Evolutionary conservation across 2,888 invertebrate genomes (phyloP).

Genomic region (Eulithis prunata): DNA sequence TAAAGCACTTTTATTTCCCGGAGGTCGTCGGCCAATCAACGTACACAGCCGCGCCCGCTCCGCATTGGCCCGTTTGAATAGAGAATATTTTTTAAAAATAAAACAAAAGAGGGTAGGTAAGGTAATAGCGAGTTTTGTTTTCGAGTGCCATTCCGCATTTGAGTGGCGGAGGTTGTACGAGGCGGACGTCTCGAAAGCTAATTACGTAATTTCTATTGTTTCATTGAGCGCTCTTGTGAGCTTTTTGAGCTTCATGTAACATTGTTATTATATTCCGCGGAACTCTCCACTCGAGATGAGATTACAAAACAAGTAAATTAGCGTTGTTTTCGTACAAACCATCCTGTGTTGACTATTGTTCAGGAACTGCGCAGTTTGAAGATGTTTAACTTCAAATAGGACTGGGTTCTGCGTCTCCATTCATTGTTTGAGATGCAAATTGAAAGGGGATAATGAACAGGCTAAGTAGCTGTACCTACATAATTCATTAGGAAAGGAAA

Average conservation of each 20-base stretch:
- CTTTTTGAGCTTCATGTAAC: constrained; percentile 71
- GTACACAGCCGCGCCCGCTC: constrained; percentile 74
- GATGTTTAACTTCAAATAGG: constrained; percentile 54
- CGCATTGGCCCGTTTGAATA: constrained; percentile 82
- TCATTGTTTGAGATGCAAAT: constrained; percentile 41
- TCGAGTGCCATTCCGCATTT: constrained; percentile 76
- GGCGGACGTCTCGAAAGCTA: constrained; percentile 77
- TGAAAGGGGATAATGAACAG: constrained; percentile 31
- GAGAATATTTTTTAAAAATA: constrained; percentile 76
- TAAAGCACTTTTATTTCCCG: constrained; percentile 82
- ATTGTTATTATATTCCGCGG: constrained; percentile 77
- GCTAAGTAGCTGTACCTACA: constrained; percentile 18
- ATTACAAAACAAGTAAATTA: constrained; percentile 77
- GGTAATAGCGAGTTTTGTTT: constrained; percentile 83
- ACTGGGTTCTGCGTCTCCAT: constrained; percentile 44
- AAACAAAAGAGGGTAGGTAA: constrained; percentile 83
- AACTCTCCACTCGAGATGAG: constrained; percentile 58
- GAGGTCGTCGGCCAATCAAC: constrained; percentile 84
- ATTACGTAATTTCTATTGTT: constrained; percentile 79
- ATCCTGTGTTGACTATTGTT: constrained; percentile 62
- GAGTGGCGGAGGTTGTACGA: constrained; percentile 68
- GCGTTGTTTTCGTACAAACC: constrained; percentile 66
- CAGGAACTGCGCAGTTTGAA: constrained; percentile 55
- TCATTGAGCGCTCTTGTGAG: constrained; percentile 60
- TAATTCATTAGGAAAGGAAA: constrained; percentile 15